Base-by-base conservation (phyloP, 2,797 vertebrate species). In the Octomys mimax region DNA sequence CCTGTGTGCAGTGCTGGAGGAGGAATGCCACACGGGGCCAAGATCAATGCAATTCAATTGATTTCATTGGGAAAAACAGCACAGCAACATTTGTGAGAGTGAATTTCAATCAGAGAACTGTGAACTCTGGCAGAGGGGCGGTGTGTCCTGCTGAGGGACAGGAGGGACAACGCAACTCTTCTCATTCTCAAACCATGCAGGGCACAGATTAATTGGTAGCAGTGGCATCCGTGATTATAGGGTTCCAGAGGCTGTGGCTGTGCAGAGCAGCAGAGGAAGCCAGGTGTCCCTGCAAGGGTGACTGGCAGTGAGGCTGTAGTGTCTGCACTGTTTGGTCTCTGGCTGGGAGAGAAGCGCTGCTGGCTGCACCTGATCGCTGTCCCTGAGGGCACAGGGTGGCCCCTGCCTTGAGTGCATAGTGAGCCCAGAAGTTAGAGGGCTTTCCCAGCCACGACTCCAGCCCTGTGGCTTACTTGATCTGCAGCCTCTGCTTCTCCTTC, bases 41-140 rank as follows among this genome's bases (percentile, higher is more conserved):
- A 36, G 93, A 96, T 95, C 96, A 81, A 71, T 89, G 71, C 18
- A 62, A 86, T 94, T 91, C 68, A 24, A 71, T 92, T 87, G 97
- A 93, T 92, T 93, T 95, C 90, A 92, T 95, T 14, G 83, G 90
- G 82, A 64, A 90, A 81, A 81, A 93, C 89, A 96, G 95, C 89
- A 31, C 80, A 80, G 95, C 89, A 89, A 31, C 80, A 54, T 78
- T 80, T 62, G 61, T 46, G 75, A 66, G 75, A 94, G 75, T 12
- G 85, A 49, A 42, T 87, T 93, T 70, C 91, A 62, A 33, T 89
- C 70, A 70, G 89, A 85, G 92, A 57, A 52, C 21, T 0, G 0
- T 46, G 81, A 73, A 52, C 88, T 95, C 71, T 12, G 54, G 73
- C 31, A 80, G 59, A 13, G 57, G 28, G 19, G 42, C n/a, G 77